Evolutionary conservation across 1,140 invertebrate species (phyloP), one percentile per base, ranked within the genome.

Genomic region (Limonius californicus): DNA sequence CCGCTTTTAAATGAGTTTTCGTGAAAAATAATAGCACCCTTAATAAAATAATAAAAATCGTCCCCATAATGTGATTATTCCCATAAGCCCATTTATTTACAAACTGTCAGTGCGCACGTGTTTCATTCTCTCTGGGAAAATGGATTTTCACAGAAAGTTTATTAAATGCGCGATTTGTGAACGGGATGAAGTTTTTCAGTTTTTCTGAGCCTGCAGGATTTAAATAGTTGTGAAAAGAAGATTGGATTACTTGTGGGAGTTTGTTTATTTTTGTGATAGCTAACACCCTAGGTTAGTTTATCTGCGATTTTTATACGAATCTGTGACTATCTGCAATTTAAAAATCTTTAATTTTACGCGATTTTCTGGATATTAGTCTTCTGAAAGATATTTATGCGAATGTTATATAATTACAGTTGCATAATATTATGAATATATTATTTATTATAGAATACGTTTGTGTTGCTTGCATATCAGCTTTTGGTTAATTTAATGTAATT

Each of bases 91-190:
- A 20, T 15, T 39, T 43, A 59, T 35, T 43, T 42, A 42, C 20
- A 12, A 59, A 61, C 19, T 61, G 47, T 32, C 59, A 42, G 35
- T 23, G 54, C 27, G 54, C 35, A 35, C 35, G 42, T 27, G 30
- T 27, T 43, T 57, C 15, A 32, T 20, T 32, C 39, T 20, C 56
- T 19, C 15, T 53, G 19, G 32, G 32, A 67, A 15, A 42, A 72
- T 73, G 71, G 71, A 73, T 67, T 65, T 69, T 35, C 64, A 65
- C 43, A 47, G 70, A 43, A 65, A 55, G 39, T 73, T 73, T 59
- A 62, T 63, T 20, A 65, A 68, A 68, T 73, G 70, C 64, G 70
- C 71, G 15, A 59, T 71, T 54, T 61, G 63, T 57, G 63, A 64
- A 35, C 12, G 47, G 11, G 62, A 45, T n/a, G 62, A 63, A 45